These are phyloP conservation scores for Sinonovacula constricta DNA, from an alignment of 1,140 invertebrate species.

Conservation along the genomic window DNA sequence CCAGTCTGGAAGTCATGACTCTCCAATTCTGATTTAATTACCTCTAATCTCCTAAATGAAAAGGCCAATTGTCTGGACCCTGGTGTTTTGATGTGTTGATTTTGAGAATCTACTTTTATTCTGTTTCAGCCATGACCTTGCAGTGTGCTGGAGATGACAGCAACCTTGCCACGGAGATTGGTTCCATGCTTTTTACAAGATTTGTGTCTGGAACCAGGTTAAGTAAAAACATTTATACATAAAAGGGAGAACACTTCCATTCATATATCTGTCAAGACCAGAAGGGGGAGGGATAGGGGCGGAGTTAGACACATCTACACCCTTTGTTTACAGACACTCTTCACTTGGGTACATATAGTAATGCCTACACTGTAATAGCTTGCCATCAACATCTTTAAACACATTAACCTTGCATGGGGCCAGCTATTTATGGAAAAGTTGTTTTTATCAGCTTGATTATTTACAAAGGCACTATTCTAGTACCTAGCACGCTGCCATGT, in stretches of 20 bases:
- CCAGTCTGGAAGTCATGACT: too few relatives aligned
- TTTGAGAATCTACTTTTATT: too few relatives aligned
- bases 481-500: background rate
- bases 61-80: too few relatives aligned
- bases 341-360: background rate
- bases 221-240: too few relatives aligned
- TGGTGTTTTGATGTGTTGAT: too few relatives aligned
- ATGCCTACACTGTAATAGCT: background rate
- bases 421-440: too few relatives aligned
- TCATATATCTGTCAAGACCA: background rate
- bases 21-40: too few relatives aligned
- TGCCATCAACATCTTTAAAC: background rate
- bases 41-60: too few relatives aligned
- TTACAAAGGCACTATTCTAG: too few relatives aligned
- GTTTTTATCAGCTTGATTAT: too few relatives aligned
- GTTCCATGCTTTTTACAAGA: slow-evolving; percentile 86
- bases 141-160: slow-evolving; percentile 27
- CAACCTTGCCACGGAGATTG: slow-evolving; percentile 80
- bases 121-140: slow-evolving; percentile 69
- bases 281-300: background rate
- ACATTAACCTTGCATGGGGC: background rate
- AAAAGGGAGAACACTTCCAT: background rate
- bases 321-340: background rate
- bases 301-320: background rate
- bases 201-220: slow-evolving; percentile 86